A percentile compares a stretch with the other conserved stretches of the same genome.
phyloP scores from a whole-genome alignment of 35 echinoderm and acorn worm species.

The Holothuria glaberrima region DNA sequence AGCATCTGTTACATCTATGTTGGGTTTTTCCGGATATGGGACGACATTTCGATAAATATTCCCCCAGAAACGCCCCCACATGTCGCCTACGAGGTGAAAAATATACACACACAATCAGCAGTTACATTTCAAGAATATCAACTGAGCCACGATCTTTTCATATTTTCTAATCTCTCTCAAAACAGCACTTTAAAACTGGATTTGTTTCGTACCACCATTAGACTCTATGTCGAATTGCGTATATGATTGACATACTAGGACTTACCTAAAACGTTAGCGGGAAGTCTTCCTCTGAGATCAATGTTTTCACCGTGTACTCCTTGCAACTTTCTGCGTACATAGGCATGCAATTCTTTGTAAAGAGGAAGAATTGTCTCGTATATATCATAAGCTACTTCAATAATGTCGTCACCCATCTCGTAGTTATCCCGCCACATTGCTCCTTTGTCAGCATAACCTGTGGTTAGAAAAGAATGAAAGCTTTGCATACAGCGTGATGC shows the following conservation, averaged over 20 bases:
- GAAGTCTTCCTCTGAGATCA: constrained; percentile 59
- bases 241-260: background rate
- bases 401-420: constrained; percentile 75
- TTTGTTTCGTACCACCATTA: too few species aligned
- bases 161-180: too few species aligned
- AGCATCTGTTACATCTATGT: constrained; percentile 80
- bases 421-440: constrained; percentile 82
- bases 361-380: constrained; percentile 90
- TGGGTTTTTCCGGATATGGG: constrained; percentile 80
- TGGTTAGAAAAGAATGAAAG: too few species aligned
- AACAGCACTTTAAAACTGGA: too few species aligned
- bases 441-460: constrained; percentile 81
- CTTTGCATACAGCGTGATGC: too few species aligned
- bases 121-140: too few species aligned
- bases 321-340: constrained; percentile 76
- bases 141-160: too few species aligned
- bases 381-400: constrained; percentile 69
- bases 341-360: constrained; percentile 93
- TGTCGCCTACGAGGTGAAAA: constrained; percentile 63
- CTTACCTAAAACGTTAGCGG: constrained; percentile 75
- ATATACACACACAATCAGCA: too few species aligned
- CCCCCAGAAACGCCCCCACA: constrained; percentile 97
- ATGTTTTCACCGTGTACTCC: constrained; percentile 69
- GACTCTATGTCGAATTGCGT: too few species aligned
- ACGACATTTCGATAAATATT: constrained; percentile 78